Conservation (phyloP, 2,797 vertebrate species). For the Pangasius djambal region DNA sequence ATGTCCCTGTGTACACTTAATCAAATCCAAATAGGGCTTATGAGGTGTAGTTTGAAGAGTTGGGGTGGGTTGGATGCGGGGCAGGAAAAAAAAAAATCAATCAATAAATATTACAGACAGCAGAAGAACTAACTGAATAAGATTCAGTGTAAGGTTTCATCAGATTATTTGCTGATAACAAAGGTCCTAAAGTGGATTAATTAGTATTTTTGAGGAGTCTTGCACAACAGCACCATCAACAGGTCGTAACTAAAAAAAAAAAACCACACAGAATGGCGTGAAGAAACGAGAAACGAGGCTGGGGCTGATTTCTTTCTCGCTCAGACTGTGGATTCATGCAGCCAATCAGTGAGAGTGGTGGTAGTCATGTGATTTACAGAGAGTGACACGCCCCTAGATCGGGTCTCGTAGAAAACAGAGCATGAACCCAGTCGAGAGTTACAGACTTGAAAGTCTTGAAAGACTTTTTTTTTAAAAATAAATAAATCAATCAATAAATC, state of each 20-base stretch:
- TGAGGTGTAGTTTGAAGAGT: not conserved
- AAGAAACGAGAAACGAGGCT: not conserved
- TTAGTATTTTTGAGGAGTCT: not conserved
- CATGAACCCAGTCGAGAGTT: not conserved
- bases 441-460: not conserved
- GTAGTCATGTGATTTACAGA: not conserved
- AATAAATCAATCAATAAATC: not conserved
- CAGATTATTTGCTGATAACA: not conserved
- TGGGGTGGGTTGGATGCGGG: no score
- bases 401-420: not conserved
- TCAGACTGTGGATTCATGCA: not conserved
- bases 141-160: not conserved
- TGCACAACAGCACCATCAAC: not conserved
- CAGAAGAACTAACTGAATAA: no score
- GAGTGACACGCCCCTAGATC: not conserved
- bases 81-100: no score
- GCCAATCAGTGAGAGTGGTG: not conserved
- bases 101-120: no score
- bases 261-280: not conserved
- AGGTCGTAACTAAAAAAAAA: not conserved
- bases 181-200: not conserved
- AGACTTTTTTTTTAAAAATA: no score
- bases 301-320: no score
- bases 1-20: not conserved
- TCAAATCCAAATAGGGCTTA: not conserved